Evolutionary conservation across 37 sponge, comb jelly and placozoan genomes (phyloP).

Genomic region (Tethya wilhelma): DNA sequence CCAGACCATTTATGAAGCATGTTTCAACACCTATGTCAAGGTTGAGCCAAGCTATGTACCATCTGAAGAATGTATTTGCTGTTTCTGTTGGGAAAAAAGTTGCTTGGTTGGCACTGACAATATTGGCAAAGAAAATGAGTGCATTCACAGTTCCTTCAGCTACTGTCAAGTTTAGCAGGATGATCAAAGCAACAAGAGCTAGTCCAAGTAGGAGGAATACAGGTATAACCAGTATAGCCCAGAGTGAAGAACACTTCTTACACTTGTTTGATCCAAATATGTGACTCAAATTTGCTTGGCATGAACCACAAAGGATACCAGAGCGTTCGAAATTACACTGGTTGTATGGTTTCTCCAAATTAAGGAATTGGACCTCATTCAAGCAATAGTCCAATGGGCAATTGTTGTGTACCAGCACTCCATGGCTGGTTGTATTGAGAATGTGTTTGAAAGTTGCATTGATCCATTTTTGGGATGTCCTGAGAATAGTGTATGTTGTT

Average conservation of each 20-base stretch:
- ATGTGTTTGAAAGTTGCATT: neutral
- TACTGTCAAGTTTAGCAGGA: neutral
- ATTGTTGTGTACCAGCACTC: neutral
- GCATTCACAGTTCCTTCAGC: constrained; percentile 11
- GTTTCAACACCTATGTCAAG: neutral
- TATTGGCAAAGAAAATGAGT: constrained; percentile 11
- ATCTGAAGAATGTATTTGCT: neutral
- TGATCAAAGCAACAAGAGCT: neutral
- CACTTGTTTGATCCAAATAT: neutral
- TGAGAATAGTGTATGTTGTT: neutral
- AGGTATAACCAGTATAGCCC: neutral
- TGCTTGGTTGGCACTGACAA: neutral
- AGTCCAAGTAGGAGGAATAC: constrained; percentile 12
- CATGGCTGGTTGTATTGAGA: neutral
- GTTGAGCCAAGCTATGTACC: constrained; percentile 4
- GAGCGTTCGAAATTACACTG: neutral
- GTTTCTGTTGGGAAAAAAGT: neutral
- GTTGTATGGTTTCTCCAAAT: neutral
- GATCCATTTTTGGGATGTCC: neutral
- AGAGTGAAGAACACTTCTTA: neutral
- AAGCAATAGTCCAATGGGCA: neutral
- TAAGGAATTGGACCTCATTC: neutral
- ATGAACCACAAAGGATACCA: neutral
- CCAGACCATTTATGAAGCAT: constrained; percentile 13
- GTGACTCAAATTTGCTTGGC: neutral